Evolutionary conservation across 1,140 invertebrate genomes (phyloP), one percentile per base, ranked within the genome.

Genomic region (Theocolax elegans): DNA sequence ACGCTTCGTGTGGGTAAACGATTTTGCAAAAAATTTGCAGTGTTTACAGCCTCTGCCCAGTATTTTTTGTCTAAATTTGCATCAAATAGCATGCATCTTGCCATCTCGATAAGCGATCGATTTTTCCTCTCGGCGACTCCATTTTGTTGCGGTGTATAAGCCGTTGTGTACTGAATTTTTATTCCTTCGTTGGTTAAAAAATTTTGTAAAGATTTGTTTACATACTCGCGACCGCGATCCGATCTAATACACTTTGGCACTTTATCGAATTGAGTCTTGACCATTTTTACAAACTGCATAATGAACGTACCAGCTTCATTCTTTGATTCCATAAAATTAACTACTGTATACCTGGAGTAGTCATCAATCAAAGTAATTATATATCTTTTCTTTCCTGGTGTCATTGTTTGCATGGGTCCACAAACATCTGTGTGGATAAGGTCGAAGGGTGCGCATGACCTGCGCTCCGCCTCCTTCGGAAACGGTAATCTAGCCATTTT

Each of bases 61-160:
- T n/a, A n/a, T n/a, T n/a, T n/a, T n/a, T n/a, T n/a, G n/a, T n/a
- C n/a, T n/a, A n/a, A n/a, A n/a, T n/a, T n/a, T n/a, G n/a, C n/a
- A n/a, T n/a, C n/a, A n/a, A n/a, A n/a, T n/a, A n/a, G n/a, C n/a
- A n/a, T n/a, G 62, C 72, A 75, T 38, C 76, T 72, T 8, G 83
- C 79, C 59, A 71, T 79, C 49, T 86, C 83, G 2, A 80, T 65
- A 8, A 78, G 56, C 17, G 73, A 79, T 51, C 79, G 67, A 74
- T 86, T 86, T 31, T 74, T 74, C 53, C 46, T 3, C 19, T 49
- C 19, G 4, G 46, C 46, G 7, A 49, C 46, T 21, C 46, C 46
- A 12, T 49, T 49, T 23, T 49, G 46, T 19, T 49, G 46, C 2
- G 46, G 46, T 21, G 46, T 21, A 12, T 49, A 49, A 21, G 17